Evolutionary conservation across 2,888 invertebrate species (phyloP).

Genomic region (Muscina levida): DNA sequence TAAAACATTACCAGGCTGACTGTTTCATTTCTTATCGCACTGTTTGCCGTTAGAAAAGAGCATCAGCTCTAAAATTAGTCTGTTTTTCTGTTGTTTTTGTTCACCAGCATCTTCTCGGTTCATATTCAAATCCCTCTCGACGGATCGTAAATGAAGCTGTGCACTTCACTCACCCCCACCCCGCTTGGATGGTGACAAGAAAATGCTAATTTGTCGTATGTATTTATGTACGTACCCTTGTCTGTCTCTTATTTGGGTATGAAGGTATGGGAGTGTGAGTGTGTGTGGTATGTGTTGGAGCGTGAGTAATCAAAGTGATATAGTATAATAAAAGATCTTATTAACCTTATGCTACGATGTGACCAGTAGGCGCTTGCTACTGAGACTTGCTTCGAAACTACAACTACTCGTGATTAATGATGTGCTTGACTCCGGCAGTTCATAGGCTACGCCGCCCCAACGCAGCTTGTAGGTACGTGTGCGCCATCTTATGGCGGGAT

Average conservation of each 20-base stretch:
- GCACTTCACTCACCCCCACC: too few relatives aligned
- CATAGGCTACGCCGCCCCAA: constrained; percentile 97
- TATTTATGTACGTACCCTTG: constrained; percentile 31
- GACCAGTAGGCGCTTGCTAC: constrained; percentile 63
- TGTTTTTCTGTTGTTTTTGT: too few relatives aligned
- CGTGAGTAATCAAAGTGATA: constrained; percentile 14
- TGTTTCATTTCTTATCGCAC: too few relatives aligned
- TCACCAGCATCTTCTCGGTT: too few relatives aligned
- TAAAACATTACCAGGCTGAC: too few relatives aligned
- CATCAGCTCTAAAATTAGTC: too few relatives aligned
- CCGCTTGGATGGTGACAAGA: constrained; percentile 30
- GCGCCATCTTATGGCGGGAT: constrained; percentile 96
- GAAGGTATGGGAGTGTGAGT: constrained; percentile 12
- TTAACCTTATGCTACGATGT: constrained; percentile 66
- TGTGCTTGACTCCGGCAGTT: constrained; percentile 82
- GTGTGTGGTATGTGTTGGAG: constrained; percentile 9
- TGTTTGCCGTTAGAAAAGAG: too few relatives aligned
- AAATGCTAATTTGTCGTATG: constrained; percentile 55
- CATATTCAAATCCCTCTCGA: too few relatives aligned
- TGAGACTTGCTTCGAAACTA: constrained; percentile 60
- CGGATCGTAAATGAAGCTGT: too few relatives aligned
- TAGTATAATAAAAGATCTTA: constrained; percentile 24
- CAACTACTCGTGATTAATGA: constrained; percentile 5
- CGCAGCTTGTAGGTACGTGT: constrained; percentile 93
- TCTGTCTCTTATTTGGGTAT: too few relatives aligned